Evolutionary conservation across 2,888 invertebrate species (phyloP), one percentile per base, ranked within the genome.

Genomic region (Hyalella azteca): DNA sequence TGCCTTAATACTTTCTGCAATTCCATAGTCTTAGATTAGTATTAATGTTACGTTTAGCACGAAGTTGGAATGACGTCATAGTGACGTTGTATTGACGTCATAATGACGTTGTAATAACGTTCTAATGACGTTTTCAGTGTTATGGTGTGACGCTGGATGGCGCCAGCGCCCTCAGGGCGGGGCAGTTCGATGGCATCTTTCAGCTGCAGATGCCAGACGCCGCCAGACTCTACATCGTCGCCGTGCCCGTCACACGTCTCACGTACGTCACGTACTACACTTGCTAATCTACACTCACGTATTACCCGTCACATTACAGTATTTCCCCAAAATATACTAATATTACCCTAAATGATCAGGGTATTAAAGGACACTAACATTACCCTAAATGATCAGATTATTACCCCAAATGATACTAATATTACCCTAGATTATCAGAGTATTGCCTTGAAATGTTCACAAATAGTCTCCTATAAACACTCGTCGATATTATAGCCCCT

Each of bases 231-330:
- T 66, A 66, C 66, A 66, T 66, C 26, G 36, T 66, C 19, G 66
- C 66, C n/a, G 39, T 66, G n/a, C 66, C 66, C 39, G 3, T 66
- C 66, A 66, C 36, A 15, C 66, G 66, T 11, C 66, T 66, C 66
- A 66, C 66, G 66, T 66, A 36, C n/a, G 66, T 66, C 19, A 7
- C 1, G 32, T 36, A 13, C 5, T 5, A 11, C 22, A 22, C n/a
- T 9, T n/a, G n/a, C n/a, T 50, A 50, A n/a, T 7, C 9, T 15
- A 11, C 9, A 11, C 15, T 45, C 15, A 11, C 7, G 45, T 15
- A 15, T 45, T 15, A 11, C 45, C 7, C 45, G 45, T 11, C 7
- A 45, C 7, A 11, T 15, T 45, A 15, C 45, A 45, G 45, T 7
- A 45, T 45, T 15, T 15, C 15, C 45, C 9, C 15, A 15, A 45